Base-by-base conservation (phyloP, 2,797 vertebrate genomes). In the Myripristis jacobus region DNA sequence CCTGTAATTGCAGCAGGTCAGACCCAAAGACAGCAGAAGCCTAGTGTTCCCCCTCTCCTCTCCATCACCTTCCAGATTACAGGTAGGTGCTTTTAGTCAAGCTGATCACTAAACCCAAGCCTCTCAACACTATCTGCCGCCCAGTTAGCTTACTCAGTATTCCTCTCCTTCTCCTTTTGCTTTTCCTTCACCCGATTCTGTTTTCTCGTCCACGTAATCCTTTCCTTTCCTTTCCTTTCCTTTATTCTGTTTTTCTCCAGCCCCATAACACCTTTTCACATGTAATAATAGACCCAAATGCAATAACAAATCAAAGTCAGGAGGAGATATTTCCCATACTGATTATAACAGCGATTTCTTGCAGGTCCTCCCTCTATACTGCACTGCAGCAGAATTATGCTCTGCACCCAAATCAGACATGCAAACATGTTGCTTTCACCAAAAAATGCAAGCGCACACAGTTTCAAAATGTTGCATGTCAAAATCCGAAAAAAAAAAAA, bases 21-120 rank as follows among this genome's bases (percentile, higher is more conserved):
- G 87, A 94, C 93, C 87, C 92, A 95, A 88, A 95, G 90, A 86
- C 93, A 88, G 79, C 93, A 81, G 88, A 96, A 93, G 91, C 92
- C 95, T 94, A 96, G 94, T 88, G 93, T 91, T 88, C 93, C 93
- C 72, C 95, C 95, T 83, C 94, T 96, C 82, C 94, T 98, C 84
- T 96, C 95, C 64, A 94, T 96, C 95, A 95, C 92, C 91, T 97
- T 96, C 94, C 95, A 98, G 94, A 96, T 96, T 87, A 95, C 95
- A 96, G 94, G 95, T 97, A 94, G 90, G 92, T 95, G 81, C 62
- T 82, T 78, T 73, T 75, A 91, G 79, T 88, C 59, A 70, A 70
- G 47, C 73, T 84, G 79, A 79, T 87, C 53, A 76, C 31, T 1
- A 63, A 69, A 13, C 73, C 55, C 27, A 18, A 21, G 19, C 51